Evolutionary conservation across 2,113 vertebrate genomes (phyloP).

Genomic region (Cyprinodon variegatus): DNA sequence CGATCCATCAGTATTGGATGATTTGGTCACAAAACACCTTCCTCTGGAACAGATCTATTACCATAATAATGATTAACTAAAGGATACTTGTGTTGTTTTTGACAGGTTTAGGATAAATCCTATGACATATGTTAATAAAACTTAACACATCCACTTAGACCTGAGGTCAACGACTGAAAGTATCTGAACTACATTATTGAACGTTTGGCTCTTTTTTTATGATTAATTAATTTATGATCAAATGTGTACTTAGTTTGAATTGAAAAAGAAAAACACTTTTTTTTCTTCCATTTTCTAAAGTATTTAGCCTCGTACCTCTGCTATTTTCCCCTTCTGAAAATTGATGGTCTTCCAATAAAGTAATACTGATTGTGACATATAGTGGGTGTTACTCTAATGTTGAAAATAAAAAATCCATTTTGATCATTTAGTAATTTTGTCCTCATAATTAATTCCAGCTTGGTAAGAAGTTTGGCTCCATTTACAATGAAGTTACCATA

Average conservation of each 20-base stretch:
- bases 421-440: no score
- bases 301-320: not conserved
- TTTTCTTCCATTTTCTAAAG: not conserved
- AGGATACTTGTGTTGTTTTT: not conserved
- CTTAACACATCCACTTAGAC: constrained; percentile 1
- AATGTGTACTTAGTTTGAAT: not conserved
- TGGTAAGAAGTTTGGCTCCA: no score
- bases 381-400: no score
- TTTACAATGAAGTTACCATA: no score
- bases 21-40: not conserved
- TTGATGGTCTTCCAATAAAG: no score
- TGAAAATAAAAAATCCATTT: no score
- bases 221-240: no score
- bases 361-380: no score
- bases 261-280: not conserved
- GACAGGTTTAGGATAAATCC: not conserved
- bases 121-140: not conserved
- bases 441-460: no score
- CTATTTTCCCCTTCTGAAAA: no score
- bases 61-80: not conserved
- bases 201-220: not conserved
- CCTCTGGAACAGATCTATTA: not conserved
- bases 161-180: not conserved
- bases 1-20: no score
- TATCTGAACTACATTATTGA: no score